Conservation (phyloP, 2,113 vertebrate genomes). For the Cebidichthys violaceus region DNA sequence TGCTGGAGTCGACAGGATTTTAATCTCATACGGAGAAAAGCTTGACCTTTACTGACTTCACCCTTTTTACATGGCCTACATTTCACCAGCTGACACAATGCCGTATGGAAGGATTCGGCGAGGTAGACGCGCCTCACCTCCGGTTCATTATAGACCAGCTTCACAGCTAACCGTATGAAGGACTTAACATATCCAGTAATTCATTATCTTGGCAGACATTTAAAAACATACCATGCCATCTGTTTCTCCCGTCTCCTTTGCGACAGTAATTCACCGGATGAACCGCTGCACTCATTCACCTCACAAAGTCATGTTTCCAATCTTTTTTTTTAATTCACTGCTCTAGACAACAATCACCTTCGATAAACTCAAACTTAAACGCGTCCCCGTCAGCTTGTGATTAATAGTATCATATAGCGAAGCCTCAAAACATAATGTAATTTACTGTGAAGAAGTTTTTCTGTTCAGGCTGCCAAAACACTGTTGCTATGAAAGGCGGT, state of each 20-base stretch:
- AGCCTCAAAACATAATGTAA: constrained; percentile 7
- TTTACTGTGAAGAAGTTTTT: constrained; percentile 28
- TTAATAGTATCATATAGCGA: constrained; percentile 20
- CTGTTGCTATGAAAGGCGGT: background rate
- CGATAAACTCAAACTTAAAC: constrained; percentile 12
- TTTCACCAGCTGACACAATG: constrained; percentile 42
- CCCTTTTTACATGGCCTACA: constrained; percentile 47
- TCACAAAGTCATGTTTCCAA: constrained; percentile 5
- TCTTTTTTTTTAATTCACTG: constrained; percentile 29
- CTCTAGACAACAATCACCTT: constrained; percentile 1
- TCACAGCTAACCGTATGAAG: background rate
- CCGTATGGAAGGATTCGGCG: background rate
- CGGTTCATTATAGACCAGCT: constrained; percentile 3
- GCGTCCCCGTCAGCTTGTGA: background rate
- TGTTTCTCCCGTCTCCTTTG: constrained; percentile 1
- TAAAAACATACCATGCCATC: background rate
- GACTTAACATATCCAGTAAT: background rate
- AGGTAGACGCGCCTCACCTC: background rate
- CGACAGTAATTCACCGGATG: background rate
- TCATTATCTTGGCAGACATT: background rate
- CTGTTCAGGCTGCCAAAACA: constrained; percentile 26
- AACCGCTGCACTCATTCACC: constrained; percentile 3
- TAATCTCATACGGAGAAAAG: constrained; percentile 58
- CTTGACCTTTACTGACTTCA: constrained; percentile 45
- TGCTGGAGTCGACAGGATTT: constrained; percentile 47